A percentile compares a stretch with the other conserved stretches of the same genome.
Conservation (phyloP, 1,140 invertebrate species). For the Araneus ventricosus region DNA sequence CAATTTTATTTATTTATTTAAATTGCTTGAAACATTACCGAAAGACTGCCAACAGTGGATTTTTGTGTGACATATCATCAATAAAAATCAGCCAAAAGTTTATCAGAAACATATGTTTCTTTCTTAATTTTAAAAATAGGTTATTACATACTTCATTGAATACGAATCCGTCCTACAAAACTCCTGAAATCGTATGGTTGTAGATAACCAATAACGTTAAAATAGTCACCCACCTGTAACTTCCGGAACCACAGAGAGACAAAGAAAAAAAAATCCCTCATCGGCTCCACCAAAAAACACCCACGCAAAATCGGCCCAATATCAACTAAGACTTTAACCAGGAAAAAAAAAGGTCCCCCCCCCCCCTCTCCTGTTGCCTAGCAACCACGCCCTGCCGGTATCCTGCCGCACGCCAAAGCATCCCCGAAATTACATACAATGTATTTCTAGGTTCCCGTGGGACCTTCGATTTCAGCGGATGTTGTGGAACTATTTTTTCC, state of each 20-base stretch:
- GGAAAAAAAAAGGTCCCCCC: background rate
- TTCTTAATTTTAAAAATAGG: too few relatives aligned
- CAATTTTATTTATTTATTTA: too few relatives aligned
- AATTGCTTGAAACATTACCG: too few relatives aligned
- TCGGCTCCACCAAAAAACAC: constrained; percentile 26
- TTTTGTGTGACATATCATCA: too few relatives aligned
- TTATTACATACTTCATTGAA: too few relatives aligned
- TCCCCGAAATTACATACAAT: constrained; percentile 56
- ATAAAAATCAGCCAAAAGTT: too few relatives aligned
- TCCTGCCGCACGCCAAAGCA: constrained; percentile 18
- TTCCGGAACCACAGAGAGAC: background rate
- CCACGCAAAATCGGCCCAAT: constrained; percentile 27
- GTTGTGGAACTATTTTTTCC: constrained; percentile 38
- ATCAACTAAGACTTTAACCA: background rate
- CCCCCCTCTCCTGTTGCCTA: background rate
- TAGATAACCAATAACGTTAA: background rate
- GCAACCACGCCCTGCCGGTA: background rate
- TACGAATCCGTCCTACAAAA: too few relatives aligned
- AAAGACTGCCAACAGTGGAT: too few relatives aligned
- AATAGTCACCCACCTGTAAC: background rate
- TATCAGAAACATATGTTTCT: too few relatives aligned
- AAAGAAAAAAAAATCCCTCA: background rate
- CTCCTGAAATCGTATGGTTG: too few relatives aligned
- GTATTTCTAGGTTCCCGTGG: constrained; percentile 58
- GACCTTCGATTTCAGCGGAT: constrained; percentile 59